Base-by-base conservation (phyloP, 2,113 vertebrate species). In the Eubucco bourcierii region DNA sequence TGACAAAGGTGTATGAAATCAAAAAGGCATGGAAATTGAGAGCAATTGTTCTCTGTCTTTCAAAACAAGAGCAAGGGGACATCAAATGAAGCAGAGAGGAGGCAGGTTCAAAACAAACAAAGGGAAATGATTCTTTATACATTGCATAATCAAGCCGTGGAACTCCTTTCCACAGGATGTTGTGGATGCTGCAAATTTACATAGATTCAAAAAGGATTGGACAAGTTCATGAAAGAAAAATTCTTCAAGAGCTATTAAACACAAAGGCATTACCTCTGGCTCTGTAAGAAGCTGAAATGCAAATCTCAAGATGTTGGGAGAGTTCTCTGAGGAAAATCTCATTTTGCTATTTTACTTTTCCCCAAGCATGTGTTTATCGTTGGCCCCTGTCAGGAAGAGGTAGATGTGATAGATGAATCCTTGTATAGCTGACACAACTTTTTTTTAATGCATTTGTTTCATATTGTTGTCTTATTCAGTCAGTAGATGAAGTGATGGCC, bases 111-210 rank as follows among this genome's bases (percentile, higher is more conserved):
- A 94, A 96, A 95, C 59, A 96, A 95, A 95, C 85, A 96, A 96
- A 95, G 92, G 93, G 82, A 95, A 96, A 95, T 88, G 53, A 75
- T 88, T 95, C 61, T 60, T 84, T 58, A 52, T 81, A 88, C 73
- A 95, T 72, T 88, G 80, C 74, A 80, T 95, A 95, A 95, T 95
- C 85, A 95, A 94, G 76, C 73, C 0, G 0, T 95, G 88, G 85
- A 96, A 90, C 92, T 94, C 73, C 76, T 95, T 91, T 80, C 93
- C 95, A 95, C 92, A 90, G 90, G 95, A 95, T 96, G 95, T 95
- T 95, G 90, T 95, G 85, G 82, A 95, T 95, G 93, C 70, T 91
- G 82, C 84, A 91, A 94, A 95, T 96, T 96, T 96, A 61, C 92
- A 96, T 95, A 77, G 77, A 61, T 95, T 95, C 95, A 95, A 91